phyloP scores from a whole-genome alignment of 2,797 vertebrate genomes.

The Amniataba percoides region DNA sequence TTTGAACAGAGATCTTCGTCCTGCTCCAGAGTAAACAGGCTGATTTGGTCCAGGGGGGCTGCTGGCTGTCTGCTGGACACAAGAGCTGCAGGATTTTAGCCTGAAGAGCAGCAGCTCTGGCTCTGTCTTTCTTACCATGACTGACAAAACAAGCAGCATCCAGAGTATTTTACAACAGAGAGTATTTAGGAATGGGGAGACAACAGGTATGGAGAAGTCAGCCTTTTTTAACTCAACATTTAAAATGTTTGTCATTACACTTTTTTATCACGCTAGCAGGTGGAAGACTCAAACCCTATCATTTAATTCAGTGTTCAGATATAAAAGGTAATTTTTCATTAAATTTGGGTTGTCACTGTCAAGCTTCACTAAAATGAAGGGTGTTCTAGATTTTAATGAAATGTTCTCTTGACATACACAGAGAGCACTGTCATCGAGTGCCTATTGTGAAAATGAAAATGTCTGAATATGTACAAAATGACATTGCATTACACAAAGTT shows the following conservation, averaged over 20 bases:
- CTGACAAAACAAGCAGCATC: too few species aligned
- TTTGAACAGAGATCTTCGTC: conserved; percentile 21
- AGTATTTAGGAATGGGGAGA: neutral
- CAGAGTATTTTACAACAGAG: too few species aligned
- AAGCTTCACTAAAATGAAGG: too few species aligned
- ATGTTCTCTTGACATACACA: neutral
- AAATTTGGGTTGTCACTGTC: too few species aligned
- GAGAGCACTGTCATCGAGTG: neutral
- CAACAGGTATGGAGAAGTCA: neutral
- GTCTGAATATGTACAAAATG: neutral
- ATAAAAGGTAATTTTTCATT: neutral
- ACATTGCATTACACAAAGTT: neutral
- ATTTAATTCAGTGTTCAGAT: neutral
- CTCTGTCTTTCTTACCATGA: conserved; percentile 6
- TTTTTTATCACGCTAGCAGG: neutral
- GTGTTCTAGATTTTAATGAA: neutral
- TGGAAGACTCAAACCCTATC: neutral
- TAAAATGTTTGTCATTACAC: neutral
- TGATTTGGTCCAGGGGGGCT: conserved; percentile 12
- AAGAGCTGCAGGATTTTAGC: conserved; percentile 10
- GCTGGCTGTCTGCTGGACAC: conserved; percentile 28
- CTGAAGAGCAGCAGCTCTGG: neutral
- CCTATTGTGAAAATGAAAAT: neutral
- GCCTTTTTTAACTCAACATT: neutral
- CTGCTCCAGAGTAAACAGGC: conserved; percentile 15